Conservation (phyloP, 2,888 invertebrate genomes). For the Odontocerum albicorne region DNA sequence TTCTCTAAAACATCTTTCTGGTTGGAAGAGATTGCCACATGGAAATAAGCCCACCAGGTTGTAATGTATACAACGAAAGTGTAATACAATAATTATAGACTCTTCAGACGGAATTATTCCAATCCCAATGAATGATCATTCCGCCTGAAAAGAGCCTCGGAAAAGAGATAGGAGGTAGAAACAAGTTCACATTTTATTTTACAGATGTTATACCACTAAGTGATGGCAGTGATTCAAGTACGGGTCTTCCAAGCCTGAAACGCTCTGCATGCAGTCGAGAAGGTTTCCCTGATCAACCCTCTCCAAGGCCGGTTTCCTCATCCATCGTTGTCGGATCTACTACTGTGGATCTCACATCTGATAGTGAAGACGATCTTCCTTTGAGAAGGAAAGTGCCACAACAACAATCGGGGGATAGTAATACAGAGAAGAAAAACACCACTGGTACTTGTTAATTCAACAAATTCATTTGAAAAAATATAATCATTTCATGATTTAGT, state of each 20-base stretch:
- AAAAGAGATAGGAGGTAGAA: neutral
- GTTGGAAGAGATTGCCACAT: no score
- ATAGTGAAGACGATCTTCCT: conserved; percentile 68
- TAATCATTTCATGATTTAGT: no score
- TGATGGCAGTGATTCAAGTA: conserved; percentile 45
- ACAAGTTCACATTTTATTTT: conserved; percentile 35
- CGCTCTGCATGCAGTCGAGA: conserved; percentile 50
- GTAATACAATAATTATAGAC: no score
- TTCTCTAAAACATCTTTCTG: no score
- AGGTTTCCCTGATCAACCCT: conserved; percentile 45
- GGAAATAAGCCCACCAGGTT: no score
- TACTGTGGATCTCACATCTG: conserved; percentile 68
- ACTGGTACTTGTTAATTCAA: conserved; percentile 1
- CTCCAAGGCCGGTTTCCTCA: conserved; percentile 40
- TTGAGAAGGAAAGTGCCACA: conserved; percentile 54
- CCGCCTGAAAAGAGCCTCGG: neutral
- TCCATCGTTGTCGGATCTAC: conserved; percentile 43
- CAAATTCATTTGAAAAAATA: no score
- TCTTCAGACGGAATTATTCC: no score
- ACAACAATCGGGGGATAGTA: no score
- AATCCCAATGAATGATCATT: no score
- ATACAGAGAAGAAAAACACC: neutral
- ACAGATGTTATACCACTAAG: conserved; percentile 55
- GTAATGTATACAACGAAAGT: no score
- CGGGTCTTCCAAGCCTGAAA: conserved; percentile 41